Evolutionary conservation across 1,140 invertebrate genomes (phyloP), one percentile per base, ranked within the genome.

Genomic region (Saccostrea cuccullata): DNA sequence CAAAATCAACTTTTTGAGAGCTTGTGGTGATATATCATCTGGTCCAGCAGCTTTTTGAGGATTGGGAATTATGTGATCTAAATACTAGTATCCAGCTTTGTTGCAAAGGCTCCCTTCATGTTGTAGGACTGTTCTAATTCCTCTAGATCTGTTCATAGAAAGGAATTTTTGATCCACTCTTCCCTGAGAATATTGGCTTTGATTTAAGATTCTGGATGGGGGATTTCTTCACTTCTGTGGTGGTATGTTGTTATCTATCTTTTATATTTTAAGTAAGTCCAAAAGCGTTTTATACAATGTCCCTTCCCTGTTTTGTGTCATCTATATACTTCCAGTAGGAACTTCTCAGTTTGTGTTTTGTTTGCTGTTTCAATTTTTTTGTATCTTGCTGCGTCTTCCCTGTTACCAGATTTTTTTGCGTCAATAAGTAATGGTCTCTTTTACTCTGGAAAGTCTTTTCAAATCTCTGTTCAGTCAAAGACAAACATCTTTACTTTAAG

Each of bases 21-120:
- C n/a, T n/a, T n/a, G n/a, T n/a, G n/a, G n/a, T n/a, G n/a, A n/a
- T n/a, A 88, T 88, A 70, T 86, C 86, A 60, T 90, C 86, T 26
- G 87, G 89, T n/a, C 89, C 86, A 13, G 87, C n/a, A 47, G 84
- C 64, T 60, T 86, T 88, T 3, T 20, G 84, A 70, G n/a, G 89
- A 40, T 11, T 86, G 55, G 30, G 84, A 85, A 11, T 47, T 47
- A 0, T 47, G 47, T 47, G 47, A 47, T 47, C 47, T 47, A 5
- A 47, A 6, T 47, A n/a, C n/a, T n/a, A n/a, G n/a, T n/a, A 47
- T 47, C 47, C 6, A 0, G 47, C 47, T 8, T 82, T 23, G 17
- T 64, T 6, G 82, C 12, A n/a, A 20, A 84, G 30, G 4, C 47
- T 13, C 40, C 82, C 47, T 4, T 17, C 82, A 55, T 84, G 20